phyloP scores from a whole-genome alignment of 2,113 vertebrate species.

The Archocentrus centrarchus region DNA sequence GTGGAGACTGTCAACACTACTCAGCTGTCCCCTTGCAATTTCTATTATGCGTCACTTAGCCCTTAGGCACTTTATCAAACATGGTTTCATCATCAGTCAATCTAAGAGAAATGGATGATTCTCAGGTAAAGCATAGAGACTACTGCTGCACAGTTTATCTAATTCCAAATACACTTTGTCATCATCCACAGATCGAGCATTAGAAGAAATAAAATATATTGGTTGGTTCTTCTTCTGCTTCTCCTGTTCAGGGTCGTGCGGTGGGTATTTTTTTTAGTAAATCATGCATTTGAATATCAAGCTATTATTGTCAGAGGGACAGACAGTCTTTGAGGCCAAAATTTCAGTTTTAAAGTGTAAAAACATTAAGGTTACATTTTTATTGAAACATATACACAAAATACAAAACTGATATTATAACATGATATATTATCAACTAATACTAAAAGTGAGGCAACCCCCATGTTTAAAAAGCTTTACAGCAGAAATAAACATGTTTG shows the following conservation, averaged over 20 bases:
- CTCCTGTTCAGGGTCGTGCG: no score
- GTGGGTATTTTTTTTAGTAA: no score
- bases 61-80: not conserved
- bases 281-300: no score
- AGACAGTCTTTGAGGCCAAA: no score
- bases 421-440: not conserved
- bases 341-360: no score
- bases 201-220: not conserved
- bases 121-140: not conserved
- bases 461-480: not conserved
- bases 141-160: not conserved
- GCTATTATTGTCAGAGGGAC: no score
- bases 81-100: not conserved
- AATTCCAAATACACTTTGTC: not conserved
- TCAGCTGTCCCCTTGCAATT: not conserved
- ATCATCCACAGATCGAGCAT: not conserved
- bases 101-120: not conserved
- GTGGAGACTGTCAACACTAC: constrained; percentile 3
- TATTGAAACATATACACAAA: not conserved
- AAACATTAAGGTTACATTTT: no score
- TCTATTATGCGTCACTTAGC: not conserved
- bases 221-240: no score
- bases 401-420: not conserved
- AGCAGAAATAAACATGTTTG: not conserved
- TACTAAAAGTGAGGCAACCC: not conserved